Evolutionary conservation across 2,888 invertebrate species (phyloP).

Genomic region (Melinaea marsaeus): DNA sequence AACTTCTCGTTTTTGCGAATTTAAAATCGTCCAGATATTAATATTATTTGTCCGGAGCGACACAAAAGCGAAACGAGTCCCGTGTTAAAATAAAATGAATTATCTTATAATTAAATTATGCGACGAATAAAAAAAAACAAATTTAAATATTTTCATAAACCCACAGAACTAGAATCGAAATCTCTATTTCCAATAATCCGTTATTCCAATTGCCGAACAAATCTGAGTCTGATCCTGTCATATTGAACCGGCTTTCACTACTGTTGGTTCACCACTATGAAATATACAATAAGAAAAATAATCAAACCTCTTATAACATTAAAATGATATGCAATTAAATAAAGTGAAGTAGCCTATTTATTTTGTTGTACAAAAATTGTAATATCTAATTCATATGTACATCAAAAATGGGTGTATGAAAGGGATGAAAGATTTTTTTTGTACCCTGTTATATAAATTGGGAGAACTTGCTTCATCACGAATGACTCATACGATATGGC

Average conservation of each 20-base stretch:
- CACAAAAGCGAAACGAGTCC: no score
- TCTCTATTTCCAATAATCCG: constrained; percentile 6
- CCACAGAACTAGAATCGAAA: background rate
- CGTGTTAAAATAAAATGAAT: background rate
- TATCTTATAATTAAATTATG: background rate
- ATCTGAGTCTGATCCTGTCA: constrained; percentile 8
- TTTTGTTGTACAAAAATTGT: no score
- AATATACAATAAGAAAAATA: background rate
- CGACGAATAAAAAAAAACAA: background rate
- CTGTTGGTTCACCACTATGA: background rate
- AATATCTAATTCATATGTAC: no score
- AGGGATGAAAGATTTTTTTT: no score
- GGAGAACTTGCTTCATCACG: no score
- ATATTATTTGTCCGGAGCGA: no score
- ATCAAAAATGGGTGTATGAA: no score
- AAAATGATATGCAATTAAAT: background rate
- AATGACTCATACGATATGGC: no score
- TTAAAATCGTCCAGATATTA: no score
- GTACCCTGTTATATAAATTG: no score
- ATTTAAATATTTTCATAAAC: background rate
- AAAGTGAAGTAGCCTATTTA: no score
- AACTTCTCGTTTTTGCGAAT: no score
- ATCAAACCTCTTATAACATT: background rate
- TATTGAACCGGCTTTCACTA: constrained; percentile 2
- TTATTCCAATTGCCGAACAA: constrained; percentile 6